Evolutionary conservation across 2,888 invertebrate species (phyloP), one percentile per base, ranked within the genome.

Genomic region (Deroplatys truncata): DNA sequence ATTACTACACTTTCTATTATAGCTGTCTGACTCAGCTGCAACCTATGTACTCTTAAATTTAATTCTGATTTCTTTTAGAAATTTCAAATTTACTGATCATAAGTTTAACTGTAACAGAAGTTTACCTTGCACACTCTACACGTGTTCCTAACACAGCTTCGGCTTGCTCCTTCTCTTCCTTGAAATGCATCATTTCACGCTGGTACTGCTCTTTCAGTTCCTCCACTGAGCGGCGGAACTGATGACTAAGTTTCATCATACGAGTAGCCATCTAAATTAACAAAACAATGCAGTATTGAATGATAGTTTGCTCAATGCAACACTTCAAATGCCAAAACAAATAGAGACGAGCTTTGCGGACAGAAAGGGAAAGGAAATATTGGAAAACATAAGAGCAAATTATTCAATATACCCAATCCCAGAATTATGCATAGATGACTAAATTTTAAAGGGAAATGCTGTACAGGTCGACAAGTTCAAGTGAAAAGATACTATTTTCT

Each of bases 211-310:
- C 95, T 91, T 96, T 96, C n/a, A 96, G 95, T 90, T 97, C 97
- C 88, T 97, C 96, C 20, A 97, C 94, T 89, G 96, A 96, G 92
- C 96, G 95, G 92, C 96, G 95, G 92, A 97, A 95, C 92, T 97
- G 97, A 86, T 95, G 94, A 5, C 96, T 95, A 49, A 97, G 93
- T 91, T 96, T 95, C 10, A 95, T 94, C 92, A 97, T 95, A 92
- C 96, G 95, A 91, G 94, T 94, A 1, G 96, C 95, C 91, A 97
- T 95, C 92, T 92, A 88, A 28, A 88, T 25, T 20, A 89, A 89
- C 43, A 82, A 31, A 85, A 85, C 10, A 25, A 28, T 4, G n/a
- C 5, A 83, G 4, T 28, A 84, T 29, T 31, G 7, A 20, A 20
- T 20, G 20, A 25, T 72, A 9, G 25, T 20, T 72, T 72, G 25